These are phyloP conservation scores for Chironomus riparius DNA, from an alignment of 2,888 invertebrate genomes.

Conservation along the genomic window DNA sequence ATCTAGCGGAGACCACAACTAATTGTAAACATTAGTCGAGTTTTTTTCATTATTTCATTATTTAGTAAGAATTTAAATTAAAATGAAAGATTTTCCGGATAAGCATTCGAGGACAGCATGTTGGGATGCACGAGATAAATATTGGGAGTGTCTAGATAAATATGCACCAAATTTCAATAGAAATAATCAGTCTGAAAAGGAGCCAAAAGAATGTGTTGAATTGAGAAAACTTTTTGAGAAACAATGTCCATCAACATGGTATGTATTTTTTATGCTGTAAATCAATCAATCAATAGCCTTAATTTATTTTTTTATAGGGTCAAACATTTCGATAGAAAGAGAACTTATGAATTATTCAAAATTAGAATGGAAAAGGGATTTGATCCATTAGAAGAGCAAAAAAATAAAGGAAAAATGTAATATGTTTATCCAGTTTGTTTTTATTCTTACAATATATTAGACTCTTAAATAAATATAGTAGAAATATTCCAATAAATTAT, in stretches of 20 bases:
- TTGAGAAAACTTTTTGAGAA: constrained; percentile 65
- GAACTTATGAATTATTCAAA: constrained; percentile 80
- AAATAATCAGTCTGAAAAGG: constrained; percentile 46
- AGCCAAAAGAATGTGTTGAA: constrained; percentile 53
- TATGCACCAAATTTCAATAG: constrained; percentile 45
- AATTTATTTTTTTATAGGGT: constrained; percentile 42
- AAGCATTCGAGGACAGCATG: constrained; percentile 72
- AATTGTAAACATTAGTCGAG: too few relatives aligned
- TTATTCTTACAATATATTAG: constrained; percentile 4
- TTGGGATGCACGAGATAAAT: constrained; percentile 77
- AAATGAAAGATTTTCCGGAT: constrained; percentile 49
- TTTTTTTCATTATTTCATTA: too few relatives aligned
- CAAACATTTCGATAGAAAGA: constrained; percentile 85
- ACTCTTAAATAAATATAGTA: constrained; percentile 8
- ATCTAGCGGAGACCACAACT: too few relatives aligned
- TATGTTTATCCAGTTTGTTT: background rate
- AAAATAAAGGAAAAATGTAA: background rate
- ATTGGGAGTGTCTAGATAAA: constrained; percentile 82
- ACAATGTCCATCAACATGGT: constrained; percentile 73
- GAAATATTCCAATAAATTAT: background rate
- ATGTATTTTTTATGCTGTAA: background rate
- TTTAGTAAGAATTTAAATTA: background rate
- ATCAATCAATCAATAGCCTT: background rate
- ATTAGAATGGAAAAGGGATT: constrained; percentile 78
- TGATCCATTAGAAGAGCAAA: constrained; percentile 57